phyloP scores from a whole-genome alignment of 2,113 vertebrate genomes.

The Planiliza haematocheilus region DNA sequence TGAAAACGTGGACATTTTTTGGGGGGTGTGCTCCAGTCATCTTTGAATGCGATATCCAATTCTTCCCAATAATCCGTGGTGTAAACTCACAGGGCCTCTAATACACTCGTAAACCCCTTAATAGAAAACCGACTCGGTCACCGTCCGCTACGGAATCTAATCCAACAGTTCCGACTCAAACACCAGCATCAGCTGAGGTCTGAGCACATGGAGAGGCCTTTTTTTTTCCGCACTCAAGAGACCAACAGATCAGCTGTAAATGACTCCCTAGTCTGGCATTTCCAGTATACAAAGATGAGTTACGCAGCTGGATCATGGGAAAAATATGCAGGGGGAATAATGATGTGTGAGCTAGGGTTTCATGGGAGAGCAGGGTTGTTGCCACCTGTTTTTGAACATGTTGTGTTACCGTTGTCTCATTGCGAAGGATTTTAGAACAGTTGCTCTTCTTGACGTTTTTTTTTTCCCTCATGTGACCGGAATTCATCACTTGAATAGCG shows the following conservation, averaged over 20 bases:
- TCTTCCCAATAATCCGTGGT: no score
- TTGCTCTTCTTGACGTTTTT: background rate
- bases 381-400: conserved; percentile 29
- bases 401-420: background rate
- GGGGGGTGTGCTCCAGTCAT: no score
- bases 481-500: background rate
- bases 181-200: background rate
- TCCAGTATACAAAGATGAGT: background rate
- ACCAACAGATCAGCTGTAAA: conserved; percentile 22
- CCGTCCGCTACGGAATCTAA: no score
- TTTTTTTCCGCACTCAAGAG: background rate
- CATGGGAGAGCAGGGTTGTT: background rate
- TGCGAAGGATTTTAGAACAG: background rate
- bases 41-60: no score
- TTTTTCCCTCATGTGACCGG: conserved; percentile 1
- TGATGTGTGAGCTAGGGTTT: conserved; percentile 8
- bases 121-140: no score
- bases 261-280: conserved; percentile 10
- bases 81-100: no score
- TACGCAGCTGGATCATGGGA: conserved; percentile 13
- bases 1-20: no score
- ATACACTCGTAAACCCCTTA: no score
- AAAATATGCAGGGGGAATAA: conserved; percentile 19
- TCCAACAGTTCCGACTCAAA: no score
- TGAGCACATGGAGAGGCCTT: background rate